Base-by-base conservation (phyloP, 2,888 invertebrate species). In the Cheilosia urbana region DNA sequence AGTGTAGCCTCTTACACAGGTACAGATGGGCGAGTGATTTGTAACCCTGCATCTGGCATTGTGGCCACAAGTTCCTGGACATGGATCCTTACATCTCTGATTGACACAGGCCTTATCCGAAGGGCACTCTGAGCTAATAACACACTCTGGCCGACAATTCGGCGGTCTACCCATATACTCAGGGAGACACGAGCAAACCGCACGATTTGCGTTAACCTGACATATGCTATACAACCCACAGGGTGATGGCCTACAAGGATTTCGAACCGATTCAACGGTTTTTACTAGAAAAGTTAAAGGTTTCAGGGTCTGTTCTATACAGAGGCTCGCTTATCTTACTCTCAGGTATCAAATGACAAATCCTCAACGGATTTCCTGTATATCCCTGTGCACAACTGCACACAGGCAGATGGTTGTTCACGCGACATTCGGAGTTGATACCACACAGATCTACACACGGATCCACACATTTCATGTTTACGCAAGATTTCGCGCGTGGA, bases 381-480 rank as follows among this genome's bases (percentile, higher is more conserved):
- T 95, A 96, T 88, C 96, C 96, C 53, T 94, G 92, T 60, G 95
- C 90, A 91, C 97, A 97, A 65, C 94, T 94, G 89, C 97, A 97
- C 34, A 95, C 94, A 4, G 97, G 97, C 68, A 96, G 95, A 91
- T 98, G 97, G 91, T 97, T 96, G 88, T 95, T 94, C 2, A 97
- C 96, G 69, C 94, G 94, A 91, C 97, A 97, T 91, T 96, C 95
- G 4, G 97, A 96, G 91, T 97, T 96, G 88, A 96, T 93, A 60
- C 97, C 97, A 90, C 97, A 97, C 40, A 96, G 95, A 88, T 96
- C 96, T 34, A 95, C 94, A 90, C 97, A 97, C 21, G 97, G 97
- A 93, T 97, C 95, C 89, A 94, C 94, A 91, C 97, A 97, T 93
- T 96, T 97, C 92, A 96, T 96, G 90, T 96, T 96, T 65, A 95